phyloP scores from a whole-genome alignment of 2,113 vertebrate species.

The Oryzias melastigma region DNA sequence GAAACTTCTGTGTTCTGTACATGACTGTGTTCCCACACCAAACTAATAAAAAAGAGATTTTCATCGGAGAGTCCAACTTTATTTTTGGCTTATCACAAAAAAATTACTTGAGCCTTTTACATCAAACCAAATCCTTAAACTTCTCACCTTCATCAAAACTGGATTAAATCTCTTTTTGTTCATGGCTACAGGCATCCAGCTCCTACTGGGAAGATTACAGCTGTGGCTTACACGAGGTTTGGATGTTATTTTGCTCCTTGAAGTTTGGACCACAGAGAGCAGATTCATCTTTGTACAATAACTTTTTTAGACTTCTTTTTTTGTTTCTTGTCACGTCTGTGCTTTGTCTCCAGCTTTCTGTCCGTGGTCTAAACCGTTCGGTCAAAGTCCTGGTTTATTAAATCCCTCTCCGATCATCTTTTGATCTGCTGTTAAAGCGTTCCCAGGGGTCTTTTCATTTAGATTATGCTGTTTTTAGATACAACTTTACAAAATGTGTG shows the following conservation, averaged over 20 bases:
- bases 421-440: too few species aligned
- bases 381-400: too few species aligned
- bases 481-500: too few species aligned
- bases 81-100: slow-evolving; percentile 8
- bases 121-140: slow-evolving; percentile 30
- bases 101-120: slow-evolving; percentile 32
- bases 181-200: slow-evolving; percentile 14
- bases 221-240: slow-evolving; percentile 5
- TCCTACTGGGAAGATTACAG: slow-evolving; percentile 41
- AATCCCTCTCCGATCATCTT: too few species aligned
- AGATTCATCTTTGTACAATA: slow-evolving; percentile 2
- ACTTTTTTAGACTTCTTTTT: background rate
- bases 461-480: too few species aligned
- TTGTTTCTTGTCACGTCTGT: slow-evolving; percentile 20
- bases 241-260: slow-evolving; percentile 13
- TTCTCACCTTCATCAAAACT: slow-evolving; percentile 51
- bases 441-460: too few species aligned
- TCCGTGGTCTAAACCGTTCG: background rate
- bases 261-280: slow-evolving; percentile 1
- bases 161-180: slow-evolving; percentile 42
- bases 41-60: slow-evolving; percentile 18
- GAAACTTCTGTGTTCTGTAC: slow-evolving; percentile 8
- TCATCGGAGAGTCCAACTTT: slow-evolving; percentile 9
- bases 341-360: slow-evolving; percentile 14
- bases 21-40: slow-evolving; percentile 24